Evolutionary conservation across 2,113 vertebrate genomes (phyloP).

Genomic region (Prunella himalayana): DNA sequence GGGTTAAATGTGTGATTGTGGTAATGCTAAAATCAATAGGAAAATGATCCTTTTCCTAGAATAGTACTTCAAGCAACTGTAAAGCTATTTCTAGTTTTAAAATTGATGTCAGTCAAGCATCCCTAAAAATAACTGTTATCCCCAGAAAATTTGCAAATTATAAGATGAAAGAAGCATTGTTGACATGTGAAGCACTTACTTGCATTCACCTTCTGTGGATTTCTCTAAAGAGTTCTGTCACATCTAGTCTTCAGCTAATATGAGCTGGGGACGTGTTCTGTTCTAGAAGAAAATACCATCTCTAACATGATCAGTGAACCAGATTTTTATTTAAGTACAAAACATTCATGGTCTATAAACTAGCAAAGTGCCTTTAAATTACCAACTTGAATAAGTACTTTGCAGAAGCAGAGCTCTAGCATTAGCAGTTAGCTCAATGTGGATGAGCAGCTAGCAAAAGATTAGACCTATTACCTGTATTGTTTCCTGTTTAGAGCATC

Average conservation of each 20-base stretch:
- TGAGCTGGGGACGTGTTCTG: neutral
- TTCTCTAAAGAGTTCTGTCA: neutral
- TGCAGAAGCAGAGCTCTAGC: neutral
- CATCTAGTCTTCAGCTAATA: neutral
- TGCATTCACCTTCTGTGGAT: neutral
- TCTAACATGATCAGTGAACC: neutral
- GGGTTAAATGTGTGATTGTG: neutral
- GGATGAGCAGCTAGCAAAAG: neutral
- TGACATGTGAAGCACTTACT: neutral
- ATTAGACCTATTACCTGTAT: neutral
- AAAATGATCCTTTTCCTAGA: neutral
- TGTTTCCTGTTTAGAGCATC: neutral
- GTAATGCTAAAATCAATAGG: neutral
- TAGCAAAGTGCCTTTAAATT: neutral
- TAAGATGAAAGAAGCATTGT: neutral
- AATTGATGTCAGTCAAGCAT: neutral
- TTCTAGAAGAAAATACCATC: neutral
- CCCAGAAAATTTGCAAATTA: neutral
- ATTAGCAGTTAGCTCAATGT: neutral
- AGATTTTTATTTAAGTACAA: constrained; percentile 13
- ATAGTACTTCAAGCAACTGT: neutral
- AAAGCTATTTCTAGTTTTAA: neutral
- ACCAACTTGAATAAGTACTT: neutral
- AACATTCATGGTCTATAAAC: neutral
- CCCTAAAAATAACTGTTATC: neutral